phyloP scores from a whole-genome alignment of 2,113 vertebrate species.

The Callipepla squamata region DNA sequence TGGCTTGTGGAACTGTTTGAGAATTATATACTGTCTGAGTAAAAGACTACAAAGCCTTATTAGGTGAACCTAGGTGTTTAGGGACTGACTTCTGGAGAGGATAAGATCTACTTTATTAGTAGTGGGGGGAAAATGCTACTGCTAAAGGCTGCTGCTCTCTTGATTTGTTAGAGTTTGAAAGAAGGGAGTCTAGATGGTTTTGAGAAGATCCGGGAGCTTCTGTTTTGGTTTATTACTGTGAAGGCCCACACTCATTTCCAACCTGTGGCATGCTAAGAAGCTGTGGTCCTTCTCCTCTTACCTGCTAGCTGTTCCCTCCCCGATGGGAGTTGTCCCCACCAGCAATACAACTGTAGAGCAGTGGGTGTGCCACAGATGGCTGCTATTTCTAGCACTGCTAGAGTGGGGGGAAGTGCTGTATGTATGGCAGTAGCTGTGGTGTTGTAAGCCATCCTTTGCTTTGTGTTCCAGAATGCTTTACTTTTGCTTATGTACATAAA shows the following conservation, averaged over 20 bases:
- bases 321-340: rapidly evolving
- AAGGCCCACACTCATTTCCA: rapidly evolving
- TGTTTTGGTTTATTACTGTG: background rate
- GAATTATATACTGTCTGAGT: rapidly evolving
- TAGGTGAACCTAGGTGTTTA: background rate
- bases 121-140: background rate
- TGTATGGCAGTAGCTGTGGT: rapidly evolving
- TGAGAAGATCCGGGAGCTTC: background rate
- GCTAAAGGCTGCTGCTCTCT: background rate
- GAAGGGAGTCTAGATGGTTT: background rate
- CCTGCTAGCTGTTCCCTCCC: rapidly evolving
- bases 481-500: background rate
- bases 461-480: background rate
- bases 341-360: background rate
- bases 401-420: background rate
- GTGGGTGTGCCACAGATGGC: rapidly evolving
- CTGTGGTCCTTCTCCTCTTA: rapidly evolving
- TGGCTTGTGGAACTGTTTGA: rapidly evolving
- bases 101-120: rapidly evolving
- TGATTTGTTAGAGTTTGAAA: rapidly evolving
- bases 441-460: rapidly evolving
- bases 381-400: background rate
- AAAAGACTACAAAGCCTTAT: rapidly evolving
- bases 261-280: rapidly evolving
- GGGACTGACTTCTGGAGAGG: rapidly evolving